Evolutionary conservation across 2,797 vertebrate genomes (phyloP).

Genomic region (Helostoma temminkii): DNA sequence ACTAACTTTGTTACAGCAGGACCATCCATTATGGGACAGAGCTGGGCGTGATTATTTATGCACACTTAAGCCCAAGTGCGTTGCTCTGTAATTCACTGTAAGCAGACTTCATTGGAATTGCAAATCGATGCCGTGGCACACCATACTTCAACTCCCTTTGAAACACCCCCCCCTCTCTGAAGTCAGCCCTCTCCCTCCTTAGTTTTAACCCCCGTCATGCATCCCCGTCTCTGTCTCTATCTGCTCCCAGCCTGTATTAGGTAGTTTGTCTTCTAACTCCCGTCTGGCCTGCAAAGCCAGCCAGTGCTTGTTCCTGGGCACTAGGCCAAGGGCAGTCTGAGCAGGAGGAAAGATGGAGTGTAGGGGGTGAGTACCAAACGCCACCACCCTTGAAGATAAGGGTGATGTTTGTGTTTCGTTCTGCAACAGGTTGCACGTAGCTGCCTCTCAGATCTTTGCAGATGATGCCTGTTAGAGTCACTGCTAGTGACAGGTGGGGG

Average conservation of each 20-base stretch:
- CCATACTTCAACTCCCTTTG: constrained; percentile 67
- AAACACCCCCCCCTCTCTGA: constrained; percentile 55
- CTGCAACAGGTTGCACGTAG: constrained; percentile 25
- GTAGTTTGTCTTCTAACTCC: constrained; percentile 73
- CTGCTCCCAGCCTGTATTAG: constrained; percentile 60
- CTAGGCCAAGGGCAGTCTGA: constrained; percentile 61
- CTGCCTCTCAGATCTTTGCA: constrained; percentile 5
- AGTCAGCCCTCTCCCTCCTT: constrained; percentile 21
- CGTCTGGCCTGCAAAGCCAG: constrained; percentile 50
- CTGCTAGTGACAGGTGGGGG: constrained; percentile 17
- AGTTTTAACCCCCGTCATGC: constrained; percentile 5
- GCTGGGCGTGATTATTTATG: constrained; percentile 81
- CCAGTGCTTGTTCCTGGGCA: constrained; percentile 66
- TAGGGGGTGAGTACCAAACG: constrained; percentile 6
- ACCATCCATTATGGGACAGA: constrained; percentile 71
- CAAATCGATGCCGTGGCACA: constrained; percentile 79
- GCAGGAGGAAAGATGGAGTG: constrained; percentile 25
- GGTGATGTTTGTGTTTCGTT: constrained; percentile 31
- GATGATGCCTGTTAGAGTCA: constrained; percentile 32
- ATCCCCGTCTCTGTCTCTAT: constrained; percentile 62
- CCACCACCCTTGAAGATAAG: constrained; percentile 6
- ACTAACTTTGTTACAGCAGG: constrained; percentile 76
- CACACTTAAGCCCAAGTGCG: constrained; percentile 79
- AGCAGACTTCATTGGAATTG: constrained; percentile 84
- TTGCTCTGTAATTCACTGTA: constrained; percentile 84